Evolutionary conservation across 2,888 invertebrate genomes (phyloP), one percentile per base, ranked within the genome.

Genomic region (Linyphia triangularis): DNA sequence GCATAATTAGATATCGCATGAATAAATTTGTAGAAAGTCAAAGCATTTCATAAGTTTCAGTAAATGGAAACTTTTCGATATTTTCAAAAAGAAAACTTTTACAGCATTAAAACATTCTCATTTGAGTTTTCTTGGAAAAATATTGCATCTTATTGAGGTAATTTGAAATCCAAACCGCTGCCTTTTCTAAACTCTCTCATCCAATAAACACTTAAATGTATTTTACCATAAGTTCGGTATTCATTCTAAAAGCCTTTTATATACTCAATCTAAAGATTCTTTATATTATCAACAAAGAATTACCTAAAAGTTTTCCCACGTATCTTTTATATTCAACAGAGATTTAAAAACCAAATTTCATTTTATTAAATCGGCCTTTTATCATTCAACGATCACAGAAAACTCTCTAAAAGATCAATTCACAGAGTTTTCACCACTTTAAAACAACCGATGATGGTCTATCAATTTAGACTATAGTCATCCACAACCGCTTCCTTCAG

Each of bases 381-480:
- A 5, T 51, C 51, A n/a, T 51, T 40, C 16, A 51, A 51, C n/a
- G n/a, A n/a, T n/a, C n/a, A 51, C 51, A n/a, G n/a, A 19, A 63
- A 24, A 10, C 24, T 26, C 63, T 3, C 63, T 16, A 24, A 24
- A 57, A 26, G 63, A 63, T 24, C 63, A 24, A 63, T 63, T 28
- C 26, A 22, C 1, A 26, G 63, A 63, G 24, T 24, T 24, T 51
- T 16, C 5, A n/a, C 13, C n/a, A 51, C 51, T 51, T 51, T 51
- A 63, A 30, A 57, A 30, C 28, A 73, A 19, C 30, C 13, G 19
- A 19, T 57, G 57, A 57, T 61, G 61, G 24, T 16, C 51, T 59
- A 61, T 63, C 75, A 61, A 77, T 77, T 77, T 61, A n/a, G 61
- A 22, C 33, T 33, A 37, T 6, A 28, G n/a, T 57, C 57, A 22